Evolutionary conservation across 2,888 invertebrate species (phyloP).

Genomic region (Caenorhabditis sulstoni): DNA sequence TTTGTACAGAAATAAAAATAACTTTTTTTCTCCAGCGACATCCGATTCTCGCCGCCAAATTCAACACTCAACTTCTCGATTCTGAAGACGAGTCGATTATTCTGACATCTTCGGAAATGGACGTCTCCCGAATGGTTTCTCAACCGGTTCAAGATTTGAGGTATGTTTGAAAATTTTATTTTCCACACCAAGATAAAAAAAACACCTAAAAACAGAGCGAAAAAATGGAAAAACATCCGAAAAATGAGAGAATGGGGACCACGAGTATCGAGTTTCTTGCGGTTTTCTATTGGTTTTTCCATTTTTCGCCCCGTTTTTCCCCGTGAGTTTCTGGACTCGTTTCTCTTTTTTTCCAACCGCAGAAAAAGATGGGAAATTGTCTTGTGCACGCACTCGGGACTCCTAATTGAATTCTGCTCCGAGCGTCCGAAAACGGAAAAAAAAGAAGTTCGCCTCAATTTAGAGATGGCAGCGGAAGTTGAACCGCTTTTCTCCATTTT

Average conservation of each 20-base stretch:
- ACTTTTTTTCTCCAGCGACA: conserved; percentile 30
- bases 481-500: too few relatives aligned
- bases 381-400: too few relatives aligned
- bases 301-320: too few relatives aligned
- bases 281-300: too few relatives aligned
- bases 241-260: not conserved
- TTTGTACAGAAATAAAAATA: not conserved
- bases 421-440: not conserved
- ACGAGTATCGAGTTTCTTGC: conserved; percentile 11
- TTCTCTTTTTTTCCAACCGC: not conserved
- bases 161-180: conserved; percentile 26
- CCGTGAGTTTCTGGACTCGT: not conserved
- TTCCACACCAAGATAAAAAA: not conserved
- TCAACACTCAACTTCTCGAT: conserved; percentile 60
- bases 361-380: not conserved
- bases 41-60: conserved; percentile 42
- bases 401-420: too few relatives aligned
- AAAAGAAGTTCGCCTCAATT: not conserved
- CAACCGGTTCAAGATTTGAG: conserved; percentile 60
- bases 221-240: conserved; percentile 2
- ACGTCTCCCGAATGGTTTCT: conserved; percentile 48
- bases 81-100: conserved; percentile 45
- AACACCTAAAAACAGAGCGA: conserved; percentile 1
- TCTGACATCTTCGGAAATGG: conserved; percentile 50
- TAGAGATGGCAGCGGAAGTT: too few relatives aligned